Conservation (phyloP, 2,888 invertebrate species). For the Drosophila sordidula region DNA sequence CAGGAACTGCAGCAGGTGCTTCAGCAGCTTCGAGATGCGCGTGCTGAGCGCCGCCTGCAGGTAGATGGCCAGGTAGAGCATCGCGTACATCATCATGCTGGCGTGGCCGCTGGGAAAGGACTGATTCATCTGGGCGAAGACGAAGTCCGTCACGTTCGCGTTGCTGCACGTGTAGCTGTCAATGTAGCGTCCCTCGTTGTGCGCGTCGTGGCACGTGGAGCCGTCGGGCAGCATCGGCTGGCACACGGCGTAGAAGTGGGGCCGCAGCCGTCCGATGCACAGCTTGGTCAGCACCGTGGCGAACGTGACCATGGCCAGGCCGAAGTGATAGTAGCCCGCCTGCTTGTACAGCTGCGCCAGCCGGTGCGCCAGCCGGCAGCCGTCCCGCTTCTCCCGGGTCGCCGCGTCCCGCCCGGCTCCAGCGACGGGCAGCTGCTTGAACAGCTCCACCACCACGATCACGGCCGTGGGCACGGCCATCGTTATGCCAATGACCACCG, state of each 20-base stretch:
- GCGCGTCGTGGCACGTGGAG: conserved; percentile 86
- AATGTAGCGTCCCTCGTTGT: conserved; percentile 89
- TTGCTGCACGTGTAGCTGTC: conserved; percentile 89
- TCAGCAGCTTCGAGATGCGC: conserved; percentile 91
- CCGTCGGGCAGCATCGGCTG: conserved; percentile 88
- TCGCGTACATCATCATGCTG: conserved; percentile 93
- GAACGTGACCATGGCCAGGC: conserved; percentile 73
- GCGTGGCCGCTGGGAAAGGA: conserved; percentile 98
- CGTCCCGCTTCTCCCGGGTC: conserved; percentile 34
- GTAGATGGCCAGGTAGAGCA: conserved; percentile 94
- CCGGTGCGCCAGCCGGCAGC: conserved; percentile 62
- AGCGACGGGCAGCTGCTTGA: conserved; percentile 68
- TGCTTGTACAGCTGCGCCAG: conserved; percentile 75
- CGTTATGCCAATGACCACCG: conserved; percentile 52
- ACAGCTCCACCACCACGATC: conserved; percentile 78
- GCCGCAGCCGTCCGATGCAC: conserved; percentile 76
- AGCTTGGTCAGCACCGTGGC: conserved; percentile 72
- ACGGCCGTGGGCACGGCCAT: conserved; percentile 70
- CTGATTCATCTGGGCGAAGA: conserved; percentile 90
- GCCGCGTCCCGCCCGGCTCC: conserved; percentile 14
- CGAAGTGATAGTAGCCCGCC: conserved; percentile 76
- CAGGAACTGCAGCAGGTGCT: conserved; percentile 90
- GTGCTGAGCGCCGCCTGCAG: conserved; percentile 94
- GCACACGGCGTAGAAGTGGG: conserved; percentile 88
- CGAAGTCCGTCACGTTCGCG: conserved; percentile 85